phyloP scores from a whole-genome alignment of 2,888 invertebrate species.

The Erpobdella octoculata region DNA sequence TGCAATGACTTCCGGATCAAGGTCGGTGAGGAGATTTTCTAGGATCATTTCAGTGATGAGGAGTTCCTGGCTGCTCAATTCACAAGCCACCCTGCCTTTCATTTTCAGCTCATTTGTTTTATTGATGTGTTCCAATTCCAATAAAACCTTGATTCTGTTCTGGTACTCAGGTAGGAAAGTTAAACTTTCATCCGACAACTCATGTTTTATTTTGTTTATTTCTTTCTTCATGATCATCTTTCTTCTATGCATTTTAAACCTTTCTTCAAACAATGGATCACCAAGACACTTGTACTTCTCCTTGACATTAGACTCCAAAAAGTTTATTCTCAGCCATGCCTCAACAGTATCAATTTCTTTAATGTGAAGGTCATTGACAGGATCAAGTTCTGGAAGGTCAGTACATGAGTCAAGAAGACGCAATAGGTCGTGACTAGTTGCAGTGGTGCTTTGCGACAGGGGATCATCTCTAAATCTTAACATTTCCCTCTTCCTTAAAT shows the following conservation, averaged over 20 bases:
- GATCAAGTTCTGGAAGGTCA: constrained; percentile 43
- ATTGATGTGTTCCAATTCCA: constrained; percentile 70
- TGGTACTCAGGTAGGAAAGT: constrained; percentile 82
- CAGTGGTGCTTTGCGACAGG: constrained; percentile 64
- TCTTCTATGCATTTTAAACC: constrained; percentile 64
- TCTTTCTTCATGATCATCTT: constrained; percentile 54
- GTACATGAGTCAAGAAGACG: constrained; percentile 58
- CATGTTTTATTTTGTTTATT: constrained; percentile 66
- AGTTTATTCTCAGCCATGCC: constrained; percentile 44
- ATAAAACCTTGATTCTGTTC: constrained; percentile 59
- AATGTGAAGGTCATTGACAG: constrained; percentile 56
- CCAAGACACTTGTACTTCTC: constrained; percentile 59
- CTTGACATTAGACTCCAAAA: constrained; percentile 41
- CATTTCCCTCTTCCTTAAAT: constrained; percentile 66
- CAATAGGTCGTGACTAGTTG: constrained; percentile 64
- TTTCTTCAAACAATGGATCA: constrained; percentile 69
- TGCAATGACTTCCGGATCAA: constrained; percentile 82
- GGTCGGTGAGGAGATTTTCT: constrained; percentile 75
- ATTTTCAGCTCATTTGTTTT: constrained; percentile 60
- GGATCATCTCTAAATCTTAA: constrained; percentile 67
- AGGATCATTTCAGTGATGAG: constrained; percentile 88
- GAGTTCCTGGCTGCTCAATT: constrained; percentile 72
- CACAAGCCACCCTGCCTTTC: constrained; percentile 72
- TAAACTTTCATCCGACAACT: constrained; percentile 75
- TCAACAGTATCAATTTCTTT: constrained; percentile 57